phyloP scores from a whole-genome alignment of 2,888 invertebrate genomes.

The Sinohyriopsis cumingii region DNA sequence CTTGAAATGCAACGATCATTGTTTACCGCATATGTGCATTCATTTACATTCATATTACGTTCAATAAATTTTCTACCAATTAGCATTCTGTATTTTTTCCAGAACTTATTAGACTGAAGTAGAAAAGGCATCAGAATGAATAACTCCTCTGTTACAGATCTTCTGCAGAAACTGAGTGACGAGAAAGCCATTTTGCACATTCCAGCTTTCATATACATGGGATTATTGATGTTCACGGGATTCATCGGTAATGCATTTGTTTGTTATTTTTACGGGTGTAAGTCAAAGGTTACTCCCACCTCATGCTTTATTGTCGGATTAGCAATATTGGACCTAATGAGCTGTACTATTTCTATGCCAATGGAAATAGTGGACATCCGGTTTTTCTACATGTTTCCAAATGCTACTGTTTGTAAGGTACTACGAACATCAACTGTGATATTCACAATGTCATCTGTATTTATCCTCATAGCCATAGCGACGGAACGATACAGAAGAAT shows the following conservation, averaged over 20 bases:
- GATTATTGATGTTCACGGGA: conserved; percentile 35
- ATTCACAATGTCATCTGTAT: conserved; percentile 25
- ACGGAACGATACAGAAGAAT: conserved; percentile 28
- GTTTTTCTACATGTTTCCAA: conserved; percentile 32
- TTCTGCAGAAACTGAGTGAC: conserved; percentile 1
- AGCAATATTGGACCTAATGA: conserved; percentile 39
- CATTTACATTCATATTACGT: too few species aligned
- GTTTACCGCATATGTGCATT: too few species aligned
- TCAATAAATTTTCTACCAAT: too few species aligned
- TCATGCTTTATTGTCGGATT: conserved; percentile 41
- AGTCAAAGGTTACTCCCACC: conserved; percentile 31
- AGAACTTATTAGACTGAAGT: too few species aligned
- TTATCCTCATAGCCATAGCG: conserved; percentile 38
- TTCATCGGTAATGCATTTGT: conserved; percentile 44
- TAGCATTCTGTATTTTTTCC: too few species aligned
- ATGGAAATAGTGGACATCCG: conserved; percentile 44
- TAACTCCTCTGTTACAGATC: too few species aligned
- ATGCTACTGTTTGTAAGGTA: conserved; percentile 34
- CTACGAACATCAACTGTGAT: conserved; percentile 33
- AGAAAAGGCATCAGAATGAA: too few species aligned
- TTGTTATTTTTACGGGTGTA: conserved; percentile 32
- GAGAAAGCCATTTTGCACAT: conserved; percentile 28
- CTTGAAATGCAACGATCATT: too few species aligned
- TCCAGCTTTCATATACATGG: conserved; percentile 38
- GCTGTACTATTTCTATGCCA: conserved; percentile 40